Evolutionary conservation across 2,888 invertebrate genomes (phyloP), one percentile per base, ranked within the genome.

Genomic region (Portevinia maculata): DNA sequence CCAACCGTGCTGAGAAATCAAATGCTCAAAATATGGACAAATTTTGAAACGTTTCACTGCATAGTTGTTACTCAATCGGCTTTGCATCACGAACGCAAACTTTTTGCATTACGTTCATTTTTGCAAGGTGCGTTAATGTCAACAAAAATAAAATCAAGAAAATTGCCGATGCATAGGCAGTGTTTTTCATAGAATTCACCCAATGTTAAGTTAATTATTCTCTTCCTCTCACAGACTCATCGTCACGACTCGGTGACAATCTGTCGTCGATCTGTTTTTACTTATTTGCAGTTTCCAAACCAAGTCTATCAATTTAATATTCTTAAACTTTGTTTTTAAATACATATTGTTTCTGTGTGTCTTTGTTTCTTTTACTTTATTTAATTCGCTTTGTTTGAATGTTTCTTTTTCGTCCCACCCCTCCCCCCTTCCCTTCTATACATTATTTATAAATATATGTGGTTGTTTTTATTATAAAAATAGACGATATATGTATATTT

Each of bases 331-430:
- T 57, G 15, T 34, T 37, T 52, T 44, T 44, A 53, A 69, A 24
- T 60, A 19, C 39, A 5, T 19, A n/a, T 53, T 1, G 60, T 30
- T 48, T 34, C 46, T 48, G 30, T 9, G 17, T 37, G 8, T 17
- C 13, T 32, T 32, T 39, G 8, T 62, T 67, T 84, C 85, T 79
- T 28, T 85, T 75, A 85, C 84, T 39, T 64, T 39, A 74, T 70
- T 73, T 78, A 74, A 57, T 85, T 85, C 28, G 84, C 84, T 57
- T 44, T 69, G 8, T 39, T 34, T 17, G 46, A 11, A n/a, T n/a
- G n/a, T 57, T 62, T 57, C 11, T 13, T 39, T 69, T 11, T 57
- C 3, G 13, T 28, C 46, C 30, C 30, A 37, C 19, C 52, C 9
- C 59, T n/a, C 5, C 24, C 17, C 46, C 30, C 30, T 30, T 21